Evolutionary conservation across 2,888 invertebrate species (phyloP), one percentile per base, ranked within the genome.

Genomic region (Sesia apiformis): DNA sequence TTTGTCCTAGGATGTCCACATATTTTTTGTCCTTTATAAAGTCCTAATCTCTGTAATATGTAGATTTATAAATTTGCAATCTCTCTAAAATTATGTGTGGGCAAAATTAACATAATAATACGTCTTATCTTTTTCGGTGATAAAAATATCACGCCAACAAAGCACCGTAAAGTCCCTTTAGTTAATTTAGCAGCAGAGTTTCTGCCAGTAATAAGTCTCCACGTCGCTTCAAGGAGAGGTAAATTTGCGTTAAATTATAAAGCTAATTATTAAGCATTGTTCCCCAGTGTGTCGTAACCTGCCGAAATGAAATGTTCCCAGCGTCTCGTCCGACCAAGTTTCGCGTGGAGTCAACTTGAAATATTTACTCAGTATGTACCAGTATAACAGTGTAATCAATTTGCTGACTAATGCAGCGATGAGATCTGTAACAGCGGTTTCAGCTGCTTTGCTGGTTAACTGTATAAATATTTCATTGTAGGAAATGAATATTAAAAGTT

Each of bases 171-270:
- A 57, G 52, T 53, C 68, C 67, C 69, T 63, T 56, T 60, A 62
- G 62, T 67, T 72, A 76, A 77, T 77, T 77, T 69, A 57, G 66
- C 62, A 60, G 61, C 64, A 64, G 66, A 67, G 69, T 71, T 67
- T 64, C 64, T 61, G 61, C 65, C 66, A 65, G 78, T 81, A 81
- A 77, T 82, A 81, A 80, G 78, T 81, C 78, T 75, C 66, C 63
- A 59, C 67, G 69, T 69, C 66, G 65, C 67, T 71, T 59, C 63
- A 59, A 66, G 66, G 62, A 66, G 65, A 67, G 74, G 76, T 66
- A 72, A 72, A 72, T 81, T 78, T 76, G 69, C 75, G 70, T 78
- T 84, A 82, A 84, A 86, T 85, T 85, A 85, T 85, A 80, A 81
- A 84, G 78, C 84, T 84, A 61, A 61, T 61, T 84, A 86, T 84